These are phyloP conservation scores for Zaprionus inermis DNA, from an alignment of 1,140 invertebrate genomes.

Conservation along the genomic window DNA sequence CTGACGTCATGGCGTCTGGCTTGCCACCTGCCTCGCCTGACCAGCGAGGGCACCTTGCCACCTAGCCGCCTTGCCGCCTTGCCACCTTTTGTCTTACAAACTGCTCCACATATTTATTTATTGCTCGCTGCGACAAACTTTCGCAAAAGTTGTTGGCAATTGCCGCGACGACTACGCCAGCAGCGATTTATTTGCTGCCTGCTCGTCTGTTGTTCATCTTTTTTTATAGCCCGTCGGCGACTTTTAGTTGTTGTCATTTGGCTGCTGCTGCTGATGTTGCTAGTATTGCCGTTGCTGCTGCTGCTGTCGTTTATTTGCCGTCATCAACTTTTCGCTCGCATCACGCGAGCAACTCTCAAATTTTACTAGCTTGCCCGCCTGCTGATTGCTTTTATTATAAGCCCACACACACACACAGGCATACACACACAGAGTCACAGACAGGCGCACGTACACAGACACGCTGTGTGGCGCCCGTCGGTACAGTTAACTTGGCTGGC, in stretches of 20 bases:
- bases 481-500: constrained; percentile 1
- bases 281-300: constrained; percentile 38
- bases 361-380: constrained; percentile 53
- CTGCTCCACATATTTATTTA: constrained; percentile 63
- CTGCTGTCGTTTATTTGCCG: constrained; percentile 70
- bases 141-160: constrained; percentile 25
- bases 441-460: not conserved
- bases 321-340: constrained; percentile 69
- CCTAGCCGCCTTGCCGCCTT: constrained; percentile 40
- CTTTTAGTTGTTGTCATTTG: constrained; percentile 45
- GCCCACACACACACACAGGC: constrained; percentile 31
- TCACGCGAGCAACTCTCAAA: constrained; percentile 72
- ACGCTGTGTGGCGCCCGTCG: not conserved
- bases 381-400: constrained; percentile 66
- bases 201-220: constrained; percentile 72
- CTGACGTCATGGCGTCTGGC: constrained; percentile 66
- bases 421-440: not conserved
- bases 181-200: constrained; percentile 72
- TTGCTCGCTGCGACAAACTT: constrained; percentile 75
- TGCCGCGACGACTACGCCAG: constrained; percentile 54
- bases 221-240: constrained; percentile 59
- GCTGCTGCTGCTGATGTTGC: constrained; percentile 32
- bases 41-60: constrained; percentile 24
- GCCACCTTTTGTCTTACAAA: constrained; percentile 47
- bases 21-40: constrained; percentile 29